These are phyloP conservation scores for Hippoglossus stenolepis DNA, from an alignment of 2,113 vertebrate species.

Conservation along the genomic window DNA sequence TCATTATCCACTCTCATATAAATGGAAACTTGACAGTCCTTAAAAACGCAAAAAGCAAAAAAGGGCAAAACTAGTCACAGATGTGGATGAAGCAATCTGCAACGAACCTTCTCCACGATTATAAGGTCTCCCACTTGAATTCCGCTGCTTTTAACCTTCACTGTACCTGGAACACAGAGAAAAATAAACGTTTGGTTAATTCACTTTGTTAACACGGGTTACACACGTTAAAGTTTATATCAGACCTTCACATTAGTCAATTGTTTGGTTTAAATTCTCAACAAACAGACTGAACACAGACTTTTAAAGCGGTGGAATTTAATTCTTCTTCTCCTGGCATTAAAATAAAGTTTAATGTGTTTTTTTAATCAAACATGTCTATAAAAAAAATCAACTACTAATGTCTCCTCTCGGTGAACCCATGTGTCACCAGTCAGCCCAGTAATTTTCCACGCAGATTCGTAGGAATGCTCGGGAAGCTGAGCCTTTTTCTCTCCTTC, in stretches of 20 bases:
- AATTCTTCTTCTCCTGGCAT: neutral
- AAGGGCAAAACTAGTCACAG: conserved; percentile 56
- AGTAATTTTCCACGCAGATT: conserved; percentile 66
- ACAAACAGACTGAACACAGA: neutral
- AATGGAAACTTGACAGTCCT: conserved; percentile 44
- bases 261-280: neutral
- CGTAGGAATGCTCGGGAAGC: conserved; percentile 75
- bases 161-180: conserved; percentile 85
- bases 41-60: conserved; percentile 54
- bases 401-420: conserved; percentile 16
- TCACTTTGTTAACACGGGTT: neutral
- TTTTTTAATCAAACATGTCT: no score
- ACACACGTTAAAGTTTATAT: neutral
- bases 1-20: conserved; percentile 62
- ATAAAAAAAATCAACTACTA: neutral
- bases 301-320: neutral
- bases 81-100: conserved; percentile 55
- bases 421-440: conserved; percentile 41
- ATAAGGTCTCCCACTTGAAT: conserved; percentile 98
- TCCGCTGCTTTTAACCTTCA: conserved; percentile 95
- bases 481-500: conserved; percentile 77
- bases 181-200: no score
- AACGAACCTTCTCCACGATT: conserved; percentile 96
- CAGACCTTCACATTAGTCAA: neutral
- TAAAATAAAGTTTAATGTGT: no score